These are phyloP conservation scores for Parauchenoglanis ngamensis DNA, from an alignment of 2,797 vertebrate species.

Conservation along the genomic window DNA sequence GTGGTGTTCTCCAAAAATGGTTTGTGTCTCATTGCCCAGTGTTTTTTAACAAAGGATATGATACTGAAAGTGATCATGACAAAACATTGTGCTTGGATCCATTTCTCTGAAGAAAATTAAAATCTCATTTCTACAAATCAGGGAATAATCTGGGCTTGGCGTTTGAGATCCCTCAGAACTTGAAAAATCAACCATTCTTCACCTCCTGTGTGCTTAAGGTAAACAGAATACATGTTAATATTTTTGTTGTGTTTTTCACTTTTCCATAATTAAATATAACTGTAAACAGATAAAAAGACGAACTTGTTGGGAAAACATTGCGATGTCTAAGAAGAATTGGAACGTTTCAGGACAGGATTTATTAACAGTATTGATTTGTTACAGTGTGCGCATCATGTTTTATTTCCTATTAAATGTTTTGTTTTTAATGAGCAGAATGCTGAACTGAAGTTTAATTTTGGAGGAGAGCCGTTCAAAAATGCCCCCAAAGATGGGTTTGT, in stretches of 20 bases:
- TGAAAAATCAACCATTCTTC: constrained; percentile 89
- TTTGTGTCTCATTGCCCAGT: constrained; percentile 52
- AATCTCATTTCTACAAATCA: constrained; percentile 53
- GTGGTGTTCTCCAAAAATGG: constrained; percentile 97
- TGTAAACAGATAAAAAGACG: not conserved
- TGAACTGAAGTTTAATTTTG: constrained; percentile 96
- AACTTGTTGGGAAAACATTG: not conserved
- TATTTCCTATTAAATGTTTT: not conserved
- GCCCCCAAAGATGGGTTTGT: constrained; percentile 87
- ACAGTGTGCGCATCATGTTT: not conserved
- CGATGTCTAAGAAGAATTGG: no score
- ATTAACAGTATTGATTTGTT: not conserved
- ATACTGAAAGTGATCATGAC: not conserved
- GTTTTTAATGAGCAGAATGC: constrained; percentile 80
- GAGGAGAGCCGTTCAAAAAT: constrained; percentile 91
- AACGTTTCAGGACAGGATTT: not conserved
- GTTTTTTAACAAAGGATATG: no score
- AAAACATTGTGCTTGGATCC: not conserved
- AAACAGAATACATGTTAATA: constrained; percentile 44
- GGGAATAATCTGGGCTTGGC: constrained; percentile 92
- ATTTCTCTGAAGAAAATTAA: not conserved
- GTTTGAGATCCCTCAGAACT: constrained; percentile 85
- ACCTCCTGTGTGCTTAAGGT: constrained; percentile 97
- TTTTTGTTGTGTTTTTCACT: no score
- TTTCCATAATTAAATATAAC: not conserved